Conservation (phyloP, 2,888 invertebrate genomes). For the Ellobium chinense region DNA sequence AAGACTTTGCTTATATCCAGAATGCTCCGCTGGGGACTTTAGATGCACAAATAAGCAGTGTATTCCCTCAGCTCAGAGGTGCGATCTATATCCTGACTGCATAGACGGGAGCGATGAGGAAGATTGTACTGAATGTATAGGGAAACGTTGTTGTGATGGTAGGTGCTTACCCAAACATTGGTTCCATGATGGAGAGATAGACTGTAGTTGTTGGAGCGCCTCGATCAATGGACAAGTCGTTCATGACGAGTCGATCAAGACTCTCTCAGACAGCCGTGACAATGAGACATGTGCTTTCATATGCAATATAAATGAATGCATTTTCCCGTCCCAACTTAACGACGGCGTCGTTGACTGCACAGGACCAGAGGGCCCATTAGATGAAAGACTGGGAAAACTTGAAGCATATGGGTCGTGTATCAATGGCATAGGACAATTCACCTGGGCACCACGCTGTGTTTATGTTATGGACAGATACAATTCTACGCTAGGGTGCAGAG, state of each 20-base stretch:
- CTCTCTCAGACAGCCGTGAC: neutral
- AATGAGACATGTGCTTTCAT: neutral
- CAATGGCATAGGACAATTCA: neutral
- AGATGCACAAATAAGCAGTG: constrained; percentile 3
- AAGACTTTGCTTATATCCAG: neutral
- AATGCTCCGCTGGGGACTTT: neutral
- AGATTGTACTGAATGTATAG: neutral
- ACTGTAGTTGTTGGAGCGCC: neutral
- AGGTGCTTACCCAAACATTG: constrained; percentile 4
- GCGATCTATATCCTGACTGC: constrained; percentile 18
- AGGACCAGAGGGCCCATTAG: constrained; percentile 57
- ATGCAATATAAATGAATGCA: constrained; percentile 61
- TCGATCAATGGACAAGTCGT: neutral
- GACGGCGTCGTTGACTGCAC: constrained; percentile 68
- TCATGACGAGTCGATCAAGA: neutral
- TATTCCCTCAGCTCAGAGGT: neutral
- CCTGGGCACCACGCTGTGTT: constrained; percentile 11
- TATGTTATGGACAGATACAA: constrained; percentile 14
- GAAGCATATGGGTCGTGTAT: neutral
- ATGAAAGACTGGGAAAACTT: neutral
- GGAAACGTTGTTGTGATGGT: neutral
- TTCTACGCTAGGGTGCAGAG: neutral
- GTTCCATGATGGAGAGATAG: neutral
- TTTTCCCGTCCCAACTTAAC: constrained; percentile 64
- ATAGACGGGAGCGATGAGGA: constrained; percentile 18